Percentiles rank a stretch among this genome's conserved stretches.
phyloP scores from a whole-genome alignment of 1,140 invertebrate genomes.

The Harlomillsia oculata region DNA sequence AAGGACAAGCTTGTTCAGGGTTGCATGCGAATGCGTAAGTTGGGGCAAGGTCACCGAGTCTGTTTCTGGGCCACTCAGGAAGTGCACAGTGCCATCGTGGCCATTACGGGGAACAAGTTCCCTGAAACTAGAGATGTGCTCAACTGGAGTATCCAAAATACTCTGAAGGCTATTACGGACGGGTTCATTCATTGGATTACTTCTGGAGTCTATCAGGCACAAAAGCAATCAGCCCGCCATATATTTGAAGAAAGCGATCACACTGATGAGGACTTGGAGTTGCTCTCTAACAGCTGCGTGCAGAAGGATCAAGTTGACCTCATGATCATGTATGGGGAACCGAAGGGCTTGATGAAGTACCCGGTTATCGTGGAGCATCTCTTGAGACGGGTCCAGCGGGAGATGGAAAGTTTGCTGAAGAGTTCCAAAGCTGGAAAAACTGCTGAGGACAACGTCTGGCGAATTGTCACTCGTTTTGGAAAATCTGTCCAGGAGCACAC shows the following conservation, averaged over 20 bases:
- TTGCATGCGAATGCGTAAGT: constrained; percentile 28
- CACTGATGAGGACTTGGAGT: too few species aligned
- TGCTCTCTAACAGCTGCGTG: too few species aligned
- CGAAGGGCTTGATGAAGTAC: too few species aligned
- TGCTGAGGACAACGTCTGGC: too few species aligned
- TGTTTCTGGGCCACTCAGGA: constrained; percentile 18
- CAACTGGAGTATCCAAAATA: constrained; percentile 7
- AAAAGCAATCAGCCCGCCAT: constrained; percentile 5
- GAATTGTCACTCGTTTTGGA: not conserved
- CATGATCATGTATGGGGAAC: too few species aligned
- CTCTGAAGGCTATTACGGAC: constrained; percentile 6
- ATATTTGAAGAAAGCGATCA: too few species aligned
- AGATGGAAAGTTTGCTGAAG: too few species aligned
- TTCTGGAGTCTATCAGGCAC: not conserved
- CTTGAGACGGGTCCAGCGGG: too few species aligned
- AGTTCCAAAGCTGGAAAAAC: not conserved
- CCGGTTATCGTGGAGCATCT: not conserved
- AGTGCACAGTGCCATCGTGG: constrained; percentile 13
- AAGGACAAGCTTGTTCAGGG: constrained; percentile 26
- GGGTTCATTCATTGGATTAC: constrained; percentile 12
- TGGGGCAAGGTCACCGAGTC: constrained; percentile 19
- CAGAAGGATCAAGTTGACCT: too few species aligned
- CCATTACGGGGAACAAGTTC: not conserved
- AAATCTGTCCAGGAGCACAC: not conserved
- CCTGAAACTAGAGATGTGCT: constrained; percentile 4